A percentile compares a stretch with the other conserved stretches of the same genome.
Evolutionary conservation across 2,113 vertebrate species (phyloP).

Genomic region (Cheirogaleus medius): DNA sequence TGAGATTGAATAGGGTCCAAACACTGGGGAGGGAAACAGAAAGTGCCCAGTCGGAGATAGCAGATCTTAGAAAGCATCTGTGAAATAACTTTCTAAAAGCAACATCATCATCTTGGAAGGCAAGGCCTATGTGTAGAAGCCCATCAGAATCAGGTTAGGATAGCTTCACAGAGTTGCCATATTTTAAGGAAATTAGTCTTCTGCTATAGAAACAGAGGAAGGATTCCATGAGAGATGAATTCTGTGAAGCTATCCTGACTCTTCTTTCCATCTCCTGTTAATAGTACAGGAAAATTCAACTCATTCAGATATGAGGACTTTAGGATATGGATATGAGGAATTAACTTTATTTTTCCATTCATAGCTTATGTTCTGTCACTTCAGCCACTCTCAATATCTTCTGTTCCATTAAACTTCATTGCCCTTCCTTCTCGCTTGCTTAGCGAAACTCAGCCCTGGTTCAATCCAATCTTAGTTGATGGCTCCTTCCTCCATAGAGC

Average conservation of each 20-base stretch:
- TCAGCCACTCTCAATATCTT: not conserved
- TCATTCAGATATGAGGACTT: not conserved
- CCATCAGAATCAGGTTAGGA: not conserved
- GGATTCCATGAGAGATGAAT: not conserved
- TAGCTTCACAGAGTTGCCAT: not conserved
- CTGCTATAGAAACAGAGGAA: not conserved
- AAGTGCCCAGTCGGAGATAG: not conserved
- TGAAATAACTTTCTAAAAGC: not conserved
- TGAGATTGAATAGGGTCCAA: not conserved
- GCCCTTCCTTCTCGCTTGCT: not conserved
- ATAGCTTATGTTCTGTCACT: not conserved
- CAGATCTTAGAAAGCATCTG: not conserved
- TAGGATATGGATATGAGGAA: not conserved
- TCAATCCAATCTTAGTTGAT: not conserved
- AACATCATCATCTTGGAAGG: not conserved
- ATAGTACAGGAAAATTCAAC: not conserved
- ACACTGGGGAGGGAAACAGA: not conserved
- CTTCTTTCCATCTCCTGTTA: not conserved
- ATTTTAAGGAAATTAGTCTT: not conserved
- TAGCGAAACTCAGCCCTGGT: not conserved
- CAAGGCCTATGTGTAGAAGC: not conserved
- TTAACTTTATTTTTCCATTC: not conserved
- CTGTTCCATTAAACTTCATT: not conserved
- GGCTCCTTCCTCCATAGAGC: not conserved
- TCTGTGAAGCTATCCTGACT: not conserved